Percentiles rank a stretch among this genome's conserved stretches.
Evolutionary conservation across 1,140 invertebrate species (phyloP).

Genomic region (Lutraria rhynchaena): DNA sequence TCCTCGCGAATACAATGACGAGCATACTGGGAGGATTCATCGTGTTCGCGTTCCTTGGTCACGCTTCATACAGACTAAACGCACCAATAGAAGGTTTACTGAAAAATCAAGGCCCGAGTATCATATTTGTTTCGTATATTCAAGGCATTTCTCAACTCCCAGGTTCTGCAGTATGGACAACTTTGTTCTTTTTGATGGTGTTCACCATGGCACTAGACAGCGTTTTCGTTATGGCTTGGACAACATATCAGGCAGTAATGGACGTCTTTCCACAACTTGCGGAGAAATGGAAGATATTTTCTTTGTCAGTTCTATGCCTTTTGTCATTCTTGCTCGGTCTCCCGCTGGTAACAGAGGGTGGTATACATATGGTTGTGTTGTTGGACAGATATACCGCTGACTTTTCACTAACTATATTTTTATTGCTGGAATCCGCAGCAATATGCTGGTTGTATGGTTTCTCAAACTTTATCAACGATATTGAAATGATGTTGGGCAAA

Average conservation of each 20-base stretch:
- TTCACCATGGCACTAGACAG: constrained; percentile 26
- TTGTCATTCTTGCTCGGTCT: constrained; percentile 13
- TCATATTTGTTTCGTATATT: constrained; percentile 35
- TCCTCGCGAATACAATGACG: constrained; percentile 2
- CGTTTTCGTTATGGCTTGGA: constrained; percentile 36
- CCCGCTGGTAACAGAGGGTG: constrained; percentile 20
- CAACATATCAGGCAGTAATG: constrained; percentile 13
- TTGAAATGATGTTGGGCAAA: constrained; percentile 38
- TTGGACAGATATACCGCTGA: constrained; percentile 28
- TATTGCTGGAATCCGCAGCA: constrained; percentile 1
- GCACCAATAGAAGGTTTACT: constrained; percentile 13
- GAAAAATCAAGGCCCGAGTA: constrained; percentile 13
- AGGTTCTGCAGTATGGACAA: constrained; percentile 17
- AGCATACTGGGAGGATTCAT: constrained; percentile 24
- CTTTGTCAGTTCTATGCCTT: constrained; percentile 9
- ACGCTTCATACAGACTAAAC: constrained; percentile 28
- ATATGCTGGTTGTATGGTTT: constrained; percentile 41
- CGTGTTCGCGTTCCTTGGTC: constrained; percentile 34
- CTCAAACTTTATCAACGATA: background rate
- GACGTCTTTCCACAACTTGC: constrained; percentile 8
- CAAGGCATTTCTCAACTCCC: constrained; percentile 38
- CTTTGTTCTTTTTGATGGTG: constrained; percentile 33
- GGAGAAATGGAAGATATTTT: background rate
- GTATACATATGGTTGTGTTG: constrained; percentile 31
- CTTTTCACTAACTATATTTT: constrained; percentile 30